These are phyloP conservation scores for Asarcornis scutulata DNA, from an alignment of 2,113 vertebrate species.

Conservation along the genomic window DNA sequence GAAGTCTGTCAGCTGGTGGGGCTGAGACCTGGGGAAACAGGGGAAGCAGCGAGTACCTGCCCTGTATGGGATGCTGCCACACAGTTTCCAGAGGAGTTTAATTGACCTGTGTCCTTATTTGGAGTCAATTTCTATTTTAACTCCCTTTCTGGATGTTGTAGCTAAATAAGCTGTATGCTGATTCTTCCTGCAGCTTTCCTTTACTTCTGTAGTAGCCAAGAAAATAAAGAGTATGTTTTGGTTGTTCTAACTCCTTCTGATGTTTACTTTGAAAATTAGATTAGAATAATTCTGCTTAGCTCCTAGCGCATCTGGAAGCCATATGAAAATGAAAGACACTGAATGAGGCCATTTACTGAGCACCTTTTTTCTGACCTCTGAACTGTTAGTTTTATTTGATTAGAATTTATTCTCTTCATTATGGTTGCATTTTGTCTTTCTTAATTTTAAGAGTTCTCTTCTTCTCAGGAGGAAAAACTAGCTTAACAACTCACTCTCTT, in stretches of 20 bases:
- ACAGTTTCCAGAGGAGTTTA: neutral
- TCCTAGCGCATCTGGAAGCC: neutral
- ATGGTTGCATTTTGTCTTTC: neutral
- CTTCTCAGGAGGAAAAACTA: neutral
- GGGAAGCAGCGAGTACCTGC: neutral
- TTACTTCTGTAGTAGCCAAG: neutral
- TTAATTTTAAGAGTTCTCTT: neutral
- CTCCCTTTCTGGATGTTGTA: neutral
- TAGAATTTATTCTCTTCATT: neutral
- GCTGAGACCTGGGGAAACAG: neutral
- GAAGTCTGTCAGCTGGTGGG: neutral
- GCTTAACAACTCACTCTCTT: neutral
- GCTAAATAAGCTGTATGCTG: neutral
- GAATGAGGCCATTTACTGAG: neutral
- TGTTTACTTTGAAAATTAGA: neutral
- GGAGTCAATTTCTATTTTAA: neutral
- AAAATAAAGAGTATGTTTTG: neutral
- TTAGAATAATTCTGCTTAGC: neutral
- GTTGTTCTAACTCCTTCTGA: neutral
- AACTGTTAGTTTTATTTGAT: neutral
- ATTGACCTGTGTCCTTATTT: neutral
- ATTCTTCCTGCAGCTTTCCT: neutral
- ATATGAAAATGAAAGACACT: neutral
- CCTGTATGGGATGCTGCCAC: neutral
- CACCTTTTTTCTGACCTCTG: neutral